phyloP scores from a whole-genome alignment of 2,888 invertebrate species.

The Drosophila kambysellisi region DNA sequence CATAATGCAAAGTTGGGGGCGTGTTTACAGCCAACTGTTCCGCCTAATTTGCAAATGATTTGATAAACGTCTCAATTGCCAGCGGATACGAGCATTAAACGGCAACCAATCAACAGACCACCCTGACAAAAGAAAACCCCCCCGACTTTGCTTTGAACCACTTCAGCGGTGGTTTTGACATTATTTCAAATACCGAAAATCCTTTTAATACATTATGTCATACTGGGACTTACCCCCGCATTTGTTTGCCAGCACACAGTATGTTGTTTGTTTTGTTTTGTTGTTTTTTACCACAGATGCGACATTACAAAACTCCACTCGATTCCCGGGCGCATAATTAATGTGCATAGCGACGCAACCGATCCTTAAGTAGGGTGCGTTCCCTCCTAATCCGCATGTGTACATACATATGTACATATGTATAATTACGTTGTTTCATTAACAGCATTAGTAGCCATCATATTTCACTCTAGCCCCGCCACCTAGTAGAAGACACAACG shows the following conservation, averaged over 20 bases:
- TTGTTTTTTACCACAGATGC: conserved; percentile 40
- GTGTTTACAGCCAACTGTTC: conserved; percentile 48
- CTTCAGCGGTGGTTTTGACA: conserved; percentile 30
- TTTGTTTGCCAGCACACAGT: conserved; percentile 49
- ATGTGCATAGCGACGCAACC: conserved; percentile 71
- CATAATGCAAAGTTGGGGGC: conserved; percentile 33
- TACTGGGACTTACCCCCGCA: conserved; percentile 32
- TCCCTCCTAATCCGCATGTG: conserved; percentile 62
- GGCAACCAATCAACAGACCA: conserved; percentile 19
- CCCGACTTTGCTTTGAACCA: conserved; percentile 40
- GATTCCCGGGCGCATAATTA: conserved; percentile 73
- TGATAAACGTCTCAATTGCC: conserved; percentile 43
- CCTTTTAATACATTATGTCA: conserved; percentile 69
- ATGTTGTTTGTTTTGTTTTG: conserved; percentile 45
- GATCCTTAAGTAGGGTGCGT: conserved; percentile 72
- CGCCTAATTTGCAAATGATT: conserved; percentile 63
- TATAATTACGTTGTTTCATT: conserved; percentile 83
- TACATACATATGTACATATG: conserved; percentile 25
- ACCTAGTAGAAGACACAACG: conserved; percentile 45
- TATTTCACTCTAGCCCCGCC: conserved; percentile 70
- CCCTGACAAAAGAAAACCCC: not conserved
- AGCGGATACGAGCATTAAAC: not conserved
- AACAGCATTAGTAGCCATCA: conserved; percentile 83
- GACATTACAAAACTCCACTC: conserved; percentile 35
- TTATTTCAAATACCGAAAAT: conserved; percentile 55